Conservation (phyloP, 2,113 vertebrate species). For the Neotoma lepida region DNA sequence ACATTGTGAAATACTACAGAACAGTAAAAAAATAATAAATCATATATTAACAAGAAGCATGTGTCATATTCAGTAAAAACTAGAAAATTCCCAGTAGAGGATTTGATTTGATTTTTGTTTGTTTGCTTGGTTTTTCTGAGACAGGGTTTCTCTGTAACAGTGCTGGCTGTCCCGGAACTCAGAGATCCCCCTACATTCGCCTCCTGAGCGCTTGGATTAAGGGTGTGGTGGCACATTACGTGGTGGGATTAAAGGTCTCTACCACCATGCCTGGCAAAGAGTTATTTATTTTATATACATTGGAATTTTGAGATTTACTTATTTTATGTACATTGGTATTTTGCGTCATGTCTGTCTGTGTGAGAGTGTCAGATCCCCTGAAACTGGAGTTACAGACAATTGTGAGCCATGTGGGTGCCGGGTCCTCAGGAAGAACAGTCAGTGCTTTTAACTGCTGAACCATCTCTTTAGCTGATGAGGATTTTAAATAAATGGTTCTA, state of each 20-base stretch:
- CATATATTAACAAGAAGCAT: constrained; percentile 3
- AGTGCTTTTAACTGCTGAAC: background rate
- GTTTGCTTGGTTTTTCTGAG: background rate
- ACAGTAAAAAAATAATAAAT: constrained; percentile 34
- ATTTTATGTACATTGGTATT: background rate
- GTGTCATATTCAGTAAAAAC: background rate
- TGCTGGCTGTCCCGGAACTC: background rate
- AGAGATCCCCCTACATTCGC: background rate
- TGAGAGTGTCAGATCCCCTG: background rate
- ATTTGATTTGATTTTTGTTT: background rate
- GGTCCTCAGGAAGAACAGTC: background rate
- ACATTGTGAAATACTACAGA: background rate
- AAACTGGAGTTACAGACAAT: background rate
- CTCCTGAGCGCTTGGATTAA: background rate
- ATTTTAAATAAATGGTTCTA: constrained; percentile 9
- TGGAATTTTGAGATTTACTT: background rate
- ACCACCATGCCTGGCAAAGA: background rate
- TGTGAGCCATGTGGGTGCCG: background rate
- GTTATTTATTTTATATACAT: too few relatives aligned
- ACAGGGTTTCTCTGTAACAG: background rate
- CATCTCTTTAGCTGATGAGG: background rate
- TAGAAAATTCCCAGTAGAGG: background rate
- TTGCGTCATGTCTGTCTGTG: background rate
- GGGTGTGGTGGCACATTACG: background rate
- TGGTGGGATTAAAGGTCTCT: background rate